phyloP scores from a whole-genome alignment of 2,113 vertebrate species.

The Gulo gulo region DNA sequence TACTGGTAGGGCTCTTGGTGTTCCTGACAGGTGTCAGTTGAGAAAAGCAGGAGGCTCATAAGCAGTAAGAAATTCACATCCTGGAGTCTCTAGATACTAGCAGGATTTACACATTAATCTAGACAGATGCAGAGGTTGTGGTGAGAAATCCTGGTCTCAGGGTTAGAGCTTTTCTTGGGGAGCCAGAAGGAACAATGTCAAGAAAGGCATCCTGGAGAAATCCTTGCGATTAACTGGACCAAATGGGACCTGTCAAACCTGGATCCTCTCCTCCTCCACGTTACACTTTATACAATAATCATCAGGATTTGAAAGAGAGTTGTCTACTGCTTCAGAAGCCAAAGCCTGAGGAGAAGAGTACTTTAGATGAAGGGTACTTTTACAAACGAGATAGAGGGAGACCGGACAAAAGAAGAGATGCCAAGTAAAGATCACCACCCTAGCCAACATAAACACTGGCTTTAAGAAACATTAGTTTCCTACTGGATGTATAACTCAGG shows the following conservation, averaged over 20 bases:
- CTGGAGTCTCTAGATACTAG: slow-evolving; percentile 59
- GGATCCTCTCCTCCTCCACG: slow-evolving; percentile 22
- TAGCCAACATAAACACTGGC: slow-evolving; percentile 5
- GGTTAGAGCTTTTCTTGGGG: slow-evolving; percentile 51
- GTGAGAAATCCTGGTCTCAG: slow-evolving; percentile 71
- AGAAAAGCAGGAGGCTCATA: slow-evolving; percentile 51
- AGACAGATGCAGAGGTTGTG: slow-evolving; percentile 72
- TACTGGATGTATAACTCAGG: neutral
- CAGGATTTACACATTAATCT: slow-evolving; percentile 67
- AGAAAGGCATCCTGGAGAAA: slow-evolving; percentile 66
- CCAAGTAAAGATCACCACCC: neutral
- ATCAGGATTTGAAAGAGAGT: neutral
- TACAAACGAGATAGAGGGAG: neutral
- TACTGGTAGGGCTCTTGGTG: slow-evolving; percentile 29
- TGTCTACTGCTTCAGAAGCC: slow-evolving; percentile 3
- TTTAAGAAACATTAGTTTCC: slow-evolving; percentile 41
- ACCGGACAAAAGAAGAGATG: neutral
- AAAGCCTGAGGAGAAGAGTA: neutral
- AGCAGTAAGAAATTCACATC: slow-evolving; percentile 71
- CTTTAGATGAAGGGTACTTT: slow-evolving; percentile 13
- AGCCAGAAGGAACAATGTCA: slow-evolving; percentile 57
- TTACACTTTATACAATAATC: neutral
- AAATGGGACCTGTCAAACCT: neutral
- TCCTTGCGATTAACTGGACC: slow-evolving; percentile 45
- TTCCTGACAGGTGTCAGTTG: slow-evolving; percentile 5